Evolutionary conservation across 2,797 vertebrate species (phyloP).

Genomic region (Semaprochilodus insignis): DNA sequence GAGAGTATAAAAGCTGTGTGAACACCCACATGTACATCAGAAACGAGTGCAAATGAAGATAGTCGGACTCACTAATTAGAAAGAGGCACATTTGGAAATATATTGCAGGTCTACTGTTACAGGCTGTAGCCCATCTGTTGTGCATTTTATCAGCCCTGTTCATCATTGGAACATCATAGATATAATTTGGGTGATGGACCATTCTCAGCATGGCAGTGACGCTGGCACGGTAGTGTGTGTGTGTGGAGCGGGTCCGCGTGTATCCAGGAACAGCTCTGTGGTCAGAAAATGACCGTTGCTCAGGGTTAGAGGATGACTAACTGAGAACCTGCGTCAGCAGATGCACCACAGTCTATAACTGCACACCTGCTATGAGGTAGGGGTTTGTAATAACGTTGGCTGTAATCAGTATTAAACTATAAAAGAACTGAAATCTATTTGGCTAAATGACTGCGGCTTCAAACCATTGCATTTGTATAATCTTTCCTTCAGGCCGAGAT

Average conservation of each 20-base stretch:
- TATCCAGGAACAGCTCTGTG: not conserved
- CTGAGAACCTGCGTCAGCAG: not conserved
- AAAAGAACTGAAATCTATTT: not conserved
- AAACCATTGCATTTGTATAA: not conserved
- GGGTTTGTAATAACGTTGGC: not conserved
- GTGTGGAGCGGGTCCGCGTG: not conserved
- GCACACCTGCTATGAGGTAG: not conserved
- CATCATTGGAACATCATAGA: not conserved
- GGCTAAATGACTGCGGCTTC: not conserved
- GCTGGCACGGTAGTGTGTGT: not conserved
- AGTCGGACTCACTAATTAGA: too few species aligned
- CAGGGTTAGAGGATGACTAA: not conserved
- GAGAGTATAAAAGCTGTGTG: too few species aligned
- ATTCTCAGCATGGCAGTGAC: not conserved
- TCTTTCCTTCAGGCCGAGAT: constrained; percentile 23
- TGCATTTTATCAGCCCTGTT: not conserved
- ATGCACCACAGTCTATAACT: not conserved
- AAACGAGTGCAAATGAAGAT: too few species aligned
- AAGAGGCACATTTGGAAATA: not conserved
- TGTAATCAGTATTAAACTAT: not conserved
- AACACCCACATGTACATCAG: too few species aligned
- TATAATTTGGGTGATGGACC: not conserved
- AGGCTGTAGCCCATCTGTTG: not conserved
- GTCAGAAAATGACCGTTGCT: not conserved
- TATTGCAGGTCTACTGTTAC: not conserved